Evolutionary conservation across 2,888 invertebrate species (phyloP).

Genomic region (Poecilus cupreus): DNA sequence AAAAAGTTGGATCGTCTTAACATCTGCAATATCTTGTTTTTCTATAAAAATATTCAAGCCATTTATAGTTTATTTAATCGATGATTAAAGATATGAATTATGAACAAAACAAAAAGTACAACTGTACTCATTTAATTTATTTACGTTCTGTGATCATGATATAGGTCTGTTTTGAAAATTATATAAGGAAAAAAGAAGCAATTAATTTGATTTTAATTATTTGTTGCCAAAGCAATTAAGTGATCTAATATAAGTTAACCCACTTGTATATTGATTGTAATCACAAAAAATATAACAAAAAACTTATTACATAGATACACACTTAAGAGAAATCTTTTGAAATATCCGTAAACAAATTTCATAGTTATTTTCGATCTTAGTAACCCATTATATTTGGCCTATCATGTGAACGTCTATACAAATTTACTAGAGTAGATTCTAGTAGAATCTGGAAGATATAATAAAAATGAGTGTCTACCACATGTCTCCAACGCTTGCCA

Average conservation of each 20-base stretch:
- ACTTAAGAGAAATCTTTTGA: not conserved
- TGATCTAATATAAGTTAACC: not conserved
- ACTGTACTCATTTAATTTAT: too few relatives aligned
- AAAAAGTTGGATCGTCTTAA: too few relatives aligned
- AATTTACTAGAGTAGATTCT: not conserved
- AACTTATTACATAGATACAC: not conserved
- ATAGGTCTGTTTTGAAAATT: not conserved
- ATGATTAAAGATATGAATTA: too few relatives aligned
- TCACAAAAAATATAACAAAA: not conserved
- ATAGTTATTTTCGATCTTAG: constrained; percentile 21
- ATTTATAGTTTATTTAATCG: too few relatives aligned
- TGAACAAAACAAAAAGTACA: too few relatives aligned
- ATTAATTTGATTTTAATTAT: not conserved
- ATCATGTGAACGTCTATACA: constrained; percentile 13
- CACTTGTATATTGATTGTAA: not conserved
- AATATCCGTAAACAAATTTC: constrained; percentile 6
- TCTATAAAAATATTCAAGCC: too few relatives aligned
- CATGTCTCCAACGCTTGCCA: constrained; percentile 43
- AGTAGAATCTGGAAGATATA: constrained; percentile 17
- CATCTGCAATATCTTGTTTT: too few relatives aligned
- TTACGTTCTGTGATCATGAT: not conserved
- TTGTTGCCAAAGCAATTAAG: not conserved
- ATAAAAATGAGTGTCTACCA: constrained; percentile 31
- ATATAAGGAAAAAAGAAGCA: not conserved
- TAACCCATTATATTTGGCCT: not conserved